Evolutionary conservation across 2,797 vertebrate genomes (phyloP), one percentile per base, ranked within the genome.

Genomic region (Oceanodroma leucorhoa): DNA sequence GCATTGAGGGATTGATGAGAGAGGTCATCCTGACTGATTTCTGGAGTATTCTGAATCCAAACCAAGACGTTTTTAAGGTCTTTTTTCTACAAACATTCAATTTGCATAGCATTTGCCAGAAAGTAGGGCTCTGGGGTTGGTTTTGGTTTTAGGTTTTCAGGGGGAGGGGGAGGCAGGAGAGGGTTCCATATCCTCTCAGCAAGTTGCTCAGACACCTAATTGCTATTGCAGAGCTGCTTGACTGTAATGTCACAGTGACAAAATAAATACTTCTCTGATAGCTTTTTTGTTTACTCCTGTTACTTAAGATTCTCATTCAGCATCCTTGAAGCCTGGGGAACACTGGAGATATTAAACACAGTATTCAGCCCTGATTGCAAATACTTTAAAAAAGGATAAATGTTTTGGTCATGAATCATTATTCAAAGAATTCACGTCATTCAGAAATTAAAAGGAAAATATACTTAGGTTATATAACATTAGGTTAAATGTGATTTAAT

Each of bases 61-160:
- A 64, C 26, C 1, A 1, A 57, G 32, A 7, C 9, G 9, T 1
- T 6, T 71, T 80, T 9, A 71, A 66, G 9, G 16, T 9, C 0
- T 18, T 58, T 53, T 58, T 13, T 5, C 22, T 29, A 53, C 11
- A 34, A 10, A 22, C 67, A n/a, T 40, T 43, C 9, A 1, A 5
- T 29, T 48, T 64, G 29, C 11, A 19, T 24, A 17, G 7, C 9
- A 38, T 26, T 45, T 57, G 1, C 7, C 58, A 79, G 45, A 60
- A 76, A 43, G 13, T 2, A 54, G 43, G 9, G 51, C n/a, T 62
- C 36, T 27, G 51, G 26, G 10, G 6, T 6, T 45, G 48, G 30
- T 40, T 77, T 83, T 34, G 5, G 3, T 32, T 73, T 86, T 19
- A 8, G 30, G 20, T 51, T 83, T 60, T 24, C 11, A 8, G 10